These are phyloP conservation scores for Elegia similella DNA, from an alignment of 2,888 invertebrate species.

Conservation along the genomic window DNA sequence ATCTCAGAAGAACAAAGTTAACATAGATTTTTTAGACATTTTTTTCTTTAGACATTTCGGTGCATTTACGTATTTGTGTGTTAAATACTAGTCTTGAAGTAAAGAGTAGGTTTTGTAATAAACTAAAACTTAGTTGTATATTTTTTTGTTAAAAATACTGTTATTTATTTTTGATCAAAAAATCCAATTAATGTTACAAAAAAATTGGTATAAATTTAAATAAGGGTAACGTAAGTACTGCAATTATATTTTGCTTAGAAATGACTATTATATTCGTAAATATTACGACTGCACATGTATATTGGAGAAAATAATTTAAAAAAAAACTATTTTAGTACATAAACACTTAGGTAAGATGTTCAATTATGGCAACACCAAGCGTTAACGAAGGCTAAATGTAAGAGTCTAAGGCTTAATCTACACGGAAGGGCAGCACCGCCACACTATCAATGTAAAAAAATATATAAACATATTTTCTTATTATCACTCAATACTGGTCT, in stretches of 20 bases:
- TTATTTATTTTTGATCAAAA: neutral
- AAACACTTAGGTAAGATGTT: neutral
- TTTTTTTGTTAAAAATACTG: neutral
- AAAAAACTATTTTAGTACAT: constrained; percentile 14
- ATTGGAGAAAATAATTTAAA: neutral
- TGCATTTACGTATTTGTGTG: constrained; percentile 22
- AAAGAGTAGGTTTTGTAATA: constrained; percentile 13
- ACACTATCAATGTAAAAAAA: too few species aligned
- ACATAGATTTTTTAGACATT: constrained; percentile 2
- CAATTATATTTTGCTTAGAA: constrained; percentile 7
- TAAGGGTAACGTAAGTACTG: neutral
- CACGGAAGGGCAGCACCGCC: too few species aligned
- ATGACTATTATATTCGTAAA: neutral
- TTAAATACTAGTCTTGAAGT: constrained; percentile 14
- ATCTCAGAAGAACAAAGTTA: constrained; percentile 61
- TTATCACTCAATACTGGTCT: too few species aligned
- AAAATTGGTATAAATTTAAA: neutral
- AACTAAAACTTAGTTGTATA: neutral
- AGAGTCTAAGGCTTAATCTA: neutral
- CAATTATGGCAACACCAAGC: constrained; percentile 18
- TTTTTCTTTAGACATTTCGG: constrained; percentile 19
- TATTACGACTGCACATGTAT: constrained; percentile 8
- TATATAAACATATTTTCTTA: too few species aligned
- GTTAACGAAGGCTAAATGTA: neutral
- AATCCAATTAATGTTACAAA: neutral